Percentiles rank a stretch among this genome's conserved stretches.
These are phyloP conservation scores for Lymantria dispar DNA, from an alignment of 2,888 invertebrate species.

Conservation along the genomic window DNA sequence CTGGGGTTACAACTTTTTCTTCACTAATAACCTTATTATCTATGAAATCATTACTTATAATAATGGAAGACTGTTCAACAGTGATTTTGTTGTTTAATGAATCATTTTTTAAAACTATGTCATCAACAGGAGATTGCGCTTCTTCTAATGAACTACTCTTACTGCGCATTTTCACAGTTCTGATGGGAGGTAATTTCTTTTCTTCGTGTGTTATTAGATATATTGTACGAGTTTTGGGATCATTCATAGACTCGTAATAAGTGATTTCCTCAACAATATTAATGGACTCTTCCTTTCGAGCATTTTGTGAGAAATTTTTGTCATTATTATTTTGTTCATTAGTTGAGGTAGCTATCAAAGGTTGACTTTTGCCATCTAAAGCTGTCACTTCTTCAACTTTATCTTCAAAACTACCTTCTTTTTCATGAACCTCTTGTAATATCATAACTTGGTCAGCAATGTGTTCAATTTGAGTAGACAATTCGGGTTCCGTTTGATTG, in stretches of 20 bases:
- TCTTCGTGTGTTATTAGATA: conserved; percentile 89
- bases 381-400: not conserved
- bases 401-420: conserved; percentile 15
- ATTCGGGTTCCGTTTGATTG: conserved; percentile 30
- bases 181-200: conserved; percentile 85
- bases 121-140: conserved; percentile 32
- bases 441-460: conserved; percentile 72
- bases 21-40: conserved; percentile 14
- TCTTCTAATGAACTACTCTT: conserved; percentile 82
- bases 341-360: conserved; percentile 25
- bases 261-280: conserved; percentile 61
- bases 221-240: conserved; percentile 74
- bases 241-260: conserved; percentile 49
- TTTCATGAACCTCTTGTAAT: conserved; percentile 43
- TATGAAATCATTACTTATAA: conserved; percentile 26
- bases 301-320: conserved; percentile 52
- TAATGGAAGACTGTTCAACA: conserved; percentile 48
- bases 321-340: conserved; percentile 73
- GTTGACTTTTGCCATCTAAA: not conserved
- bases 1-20: conserved; percentile 7
- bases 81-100: conserved; percentile 45
- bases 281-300: conserved; percentile 48
- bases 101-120: conserved; percentile 22
- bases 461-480: conserved; percentile 35
- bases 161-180: conserved; percentile 79